These are phyloP conservation scores for Eilema sororculum DNA, from an alignment of 2,888 invertebrate species.

Conservation along the genomic window DNA sequence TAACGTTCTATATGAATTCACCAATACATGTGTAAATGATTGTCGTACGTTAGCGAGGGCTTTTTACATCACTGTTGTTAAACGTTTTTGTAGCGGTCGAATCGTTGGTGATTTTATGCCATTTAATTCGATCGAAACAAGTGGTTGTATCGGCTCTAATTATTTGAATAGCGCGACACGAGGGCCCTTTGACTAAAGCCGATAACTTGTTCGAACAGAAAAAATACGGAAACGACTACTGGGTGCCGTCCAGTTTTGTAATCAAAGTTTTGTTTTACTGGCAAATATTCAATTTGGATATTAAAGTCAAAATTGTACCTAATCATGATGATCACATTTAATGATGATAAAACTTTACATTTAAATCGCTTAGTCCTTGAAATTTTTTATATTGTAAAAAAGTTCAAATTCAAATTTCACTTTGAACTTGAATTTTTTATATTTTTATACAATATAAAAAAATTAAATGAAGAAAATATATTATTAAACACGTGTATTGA, in stretches of 20 bases:
- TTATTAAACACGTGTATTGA: no score
- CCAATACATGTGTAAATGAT: slow-evolving; percentile 67
- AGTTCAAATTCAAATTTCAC: no score
- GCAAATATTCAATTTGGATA: neutral
- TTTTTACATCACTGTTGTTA: slow-evolving; percentile 69
- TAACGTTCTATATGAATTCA: slow-evolving; percentile 65
- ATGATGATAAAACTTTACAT: no score
- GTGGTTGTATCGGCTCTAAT: slow-evolving; percentile 80
- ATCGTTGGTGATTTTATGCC: slow-evolving; percentile 76
- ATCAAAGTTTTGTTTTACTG: neutral
- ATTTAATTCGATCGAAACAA: slow-evolving; percentile 78
- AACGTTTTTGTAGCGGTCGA: slow-evolving; percentile 68
- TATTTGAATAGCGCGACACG: slow-evolving; percentile 83
- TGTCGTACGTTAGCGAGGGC: slow-evolving; percentile 52
- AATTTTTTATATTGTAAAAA: no score
- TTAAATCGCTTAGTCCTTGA: no score
- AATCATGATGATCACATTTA: no score
- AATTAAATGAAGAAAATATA: no score
- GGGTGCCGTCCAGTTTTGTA: neutral
- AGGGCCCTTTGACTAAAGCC: slow-evolving; percentile 78
- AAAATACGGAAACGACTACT: slow-evolving; percentile 52
- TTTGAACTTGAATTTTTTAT: no score
- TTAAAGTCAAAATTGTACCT: no score
- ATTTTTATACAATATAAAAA: no score
- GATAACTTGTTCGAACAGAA: slow-evolving; percentile 62